Evolutionary conservation across 2,888 invertebrate genomes (phyloP).

Genomic region (Torymus texanus): DNA sequence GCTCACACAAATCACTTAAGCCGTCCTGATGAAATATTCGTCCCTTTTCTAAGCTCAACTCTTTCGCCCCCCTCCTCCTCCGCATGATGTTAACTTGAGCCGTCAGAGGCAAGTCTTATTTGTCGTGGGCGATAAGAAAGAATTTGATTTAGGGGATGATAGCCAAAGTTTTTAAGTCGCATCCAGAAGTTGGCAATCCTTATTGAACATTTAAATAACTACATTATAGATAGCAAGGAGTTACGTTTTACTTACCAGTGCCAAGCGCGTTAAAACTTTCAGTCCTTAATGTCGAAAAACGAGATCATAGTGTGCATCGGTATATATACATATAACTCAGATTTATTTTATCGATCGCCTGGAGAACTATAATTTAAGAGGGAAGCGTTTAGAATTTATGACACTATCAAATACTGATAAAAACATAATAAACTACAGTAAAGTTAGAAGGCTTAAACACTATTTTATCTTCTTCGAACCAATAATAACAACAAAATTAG

Average conservation of each 20-base stretch:
- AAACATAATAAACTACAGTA: conserved; percentile 2
- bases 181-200: conserved; percentile 9
- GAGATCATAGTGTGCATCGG: conserved; percentile 5
- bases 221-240: conserved; percentile 20
- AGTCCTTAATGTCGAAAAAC: conserved; percentile 19
- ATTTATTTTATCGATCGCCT: conserved; percentile 19
- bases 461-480: too few species aligned
- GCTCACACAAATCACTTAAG: conserved; percentile 36
- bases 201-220: conserved; percentile 44
- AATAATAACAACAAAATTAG: too few species aligned
- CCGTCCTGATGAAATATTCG: conserved; percentile 39
- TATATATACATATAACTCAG: neutral
- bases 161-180: conserved; percentile 40
- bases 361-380: neutral
- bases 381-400: neutral
- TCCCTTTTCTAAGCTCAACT: conserved; percentile 18
- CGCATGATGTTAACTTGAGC: neutral
- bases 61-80: neutral
- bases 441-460: too few species aligned
- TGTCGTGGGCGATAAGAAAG: conserved; percentile 21
- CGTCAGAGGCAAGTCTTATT: conserved; percentile 20
- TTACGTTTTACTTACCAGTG: conserved; percentile 31
- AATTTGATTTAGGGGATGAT: conserved; percentile 37
- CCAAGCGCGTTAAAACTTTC: conserved; percentile 22
- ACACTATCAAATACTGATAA: neutral